Conservation (phyloP, 2,888 invertebrate genomes). For the Myopa testacea region DNA sequence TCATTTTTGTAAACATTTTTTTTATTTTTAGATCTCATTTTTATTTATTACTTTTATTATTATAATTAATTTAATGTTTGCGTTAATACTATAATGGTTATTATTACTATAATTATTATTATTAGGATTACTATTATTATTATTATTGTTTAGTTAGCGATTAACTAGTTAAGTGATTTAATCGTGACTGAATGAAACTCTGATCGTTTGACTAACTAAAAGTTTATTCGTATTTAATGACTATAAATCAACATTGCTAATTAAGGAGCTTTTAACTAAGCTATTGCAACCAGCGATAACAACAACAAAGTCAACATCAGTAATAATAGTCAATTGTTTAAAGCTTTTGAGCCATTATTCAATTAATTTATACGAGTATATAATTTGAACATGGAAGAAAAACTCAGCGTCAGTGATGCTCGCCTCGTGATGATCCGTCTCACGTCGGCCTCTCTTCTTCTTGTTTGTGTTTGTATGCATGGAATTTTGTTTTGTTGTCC, state of each 20-base stretch:
- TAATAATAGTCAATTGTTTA: not conserved
- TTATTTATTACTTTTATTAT: too few relatives aligned
- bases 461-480: not conserved
- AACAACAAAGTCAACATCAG: not conserved
- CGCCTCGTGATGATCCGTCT: too few relatives aligned
- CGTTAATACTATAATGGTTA: not conserved
- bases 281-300: not conserved
- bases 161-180: not conserved
- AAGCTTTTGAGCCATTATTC: constrained; percentile 5
- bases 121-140: too few relatives aligned
- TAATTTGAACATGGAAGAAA: not conserved
- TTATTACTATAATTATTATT: not conserved
- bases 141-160: not conserved
- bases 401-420: too few relatives aligned
- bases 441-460: too few relatives aligned
- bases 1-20: too few relatives aligned
- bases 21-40: too few relatives aligned
- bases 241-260: not conserved
- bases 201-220: not conserved
- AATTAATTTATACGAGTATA: constrained; percentile 12
- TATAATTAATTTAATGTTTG: too few relatives aligned
- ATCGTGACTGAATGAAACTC: not conserved
- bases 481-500: not conserved
- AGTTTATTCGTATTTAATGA: not conserved
- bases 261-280: not conserved